Evolutionary conservation across 2,888 invertebrate species (phyloP).

Genomic region (Polydrusus tereticollis): DNA sequence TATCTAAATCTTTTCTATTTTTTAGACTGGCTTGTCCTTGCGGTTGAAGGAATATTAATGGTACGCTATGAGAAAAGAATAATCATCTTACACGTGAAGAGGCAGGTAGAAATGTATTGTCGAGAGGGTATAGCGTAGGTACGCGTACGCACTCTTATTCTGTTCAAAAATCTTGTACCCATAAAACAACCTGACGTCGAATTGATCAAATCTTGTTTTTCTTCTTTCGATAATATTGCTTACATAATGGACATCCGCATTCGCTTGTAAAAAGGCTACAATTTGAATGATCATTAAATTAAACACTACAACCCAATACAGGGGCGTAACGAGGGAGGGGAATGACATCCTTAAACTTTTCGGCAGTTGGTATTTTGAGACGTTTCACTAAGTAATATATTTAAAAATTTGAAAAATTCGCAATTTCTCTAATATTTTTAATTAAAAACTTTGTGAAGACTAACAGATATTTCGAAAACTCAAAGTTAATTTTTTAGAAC

Average conservation of each 20-base stretch:
- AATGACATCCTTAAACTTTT: too few relatives aligned
- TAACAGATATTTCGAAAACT: too few relatives aligned
- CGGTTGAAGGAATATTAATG: conserved; percentile 35
- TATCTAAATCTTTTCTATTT: conserved; percentile 43
- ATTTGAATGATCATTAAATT: too few relatives aligned
- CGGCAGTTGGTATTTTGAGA: too few relatives aligned
- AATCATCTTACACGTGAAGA: conserved; percentile 40
- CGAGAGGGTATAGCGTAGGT: conserved; percentile 13
- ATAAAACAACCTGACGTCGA: conserved; percentile 14
- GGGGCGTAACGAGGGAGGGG: too few relatives aligned
- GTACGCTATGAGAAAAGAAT: conserved; percentile 37
- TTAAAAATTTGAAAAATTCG: too few relatives aligned
- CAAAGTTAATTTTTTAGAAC: too few relatives aligned
- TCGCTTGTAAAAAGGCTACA: too few relatives aligned
- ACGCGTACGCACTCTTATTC: not conserved
- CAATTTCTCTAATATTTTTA: too few relatives aligned
- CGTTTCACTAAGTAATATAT: too few relatives aligned
- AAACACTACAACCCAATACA: too few relatives aligned
- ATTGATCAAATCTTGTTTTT: not conserved
- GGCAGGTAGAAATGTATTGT: conserved; percentile 37
- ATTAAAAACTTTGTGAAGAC: too few relatives aligned
- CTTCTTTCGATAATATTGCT: not conserved
- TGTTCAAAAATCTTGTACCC: not conserved
- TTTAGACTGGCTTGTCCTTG: conserved; percentile 40
- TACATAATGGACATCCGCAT: not conserved